These are phyloP conservation scores for Eulemur macaco DNA, from an alignment of 2,113 vertebrate species.

Conservation along the genomic window DNA sequence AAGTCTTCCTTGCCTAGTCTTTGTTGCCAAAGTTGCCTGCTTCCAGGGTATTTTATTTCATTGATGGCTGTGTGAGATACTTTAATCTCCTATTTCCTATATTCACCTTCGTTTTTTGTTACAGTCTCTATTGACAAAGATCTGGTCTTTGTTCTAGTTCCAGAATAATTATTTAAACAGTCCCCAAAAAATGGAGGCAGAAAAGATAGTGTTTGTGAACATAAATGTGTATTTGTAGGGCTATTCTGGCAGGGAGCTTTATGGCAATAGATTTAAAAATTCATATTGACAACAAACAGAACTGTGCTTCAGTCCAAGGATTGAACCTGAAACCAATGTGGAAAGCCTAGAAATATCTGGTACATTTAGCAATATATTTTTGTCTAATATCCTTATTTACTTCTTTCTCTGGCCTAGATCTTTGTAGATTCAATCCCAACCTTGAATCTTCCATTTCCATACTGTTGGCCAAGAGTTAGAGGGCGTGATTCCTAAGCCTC, in stretches of 20 bases:
- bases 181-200: background rate
- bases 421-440: background rate
- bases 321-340: background rate
- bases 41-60: background rate
- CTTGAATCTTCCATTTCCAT: background rate
- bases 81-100: background rate
- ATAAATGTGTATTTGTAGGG: background rate
- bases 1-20: background rate
- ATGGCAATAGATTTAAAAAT: background rate
- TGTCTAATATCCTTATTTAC: background rate
- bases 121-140: background rate
- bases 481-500: background rate
- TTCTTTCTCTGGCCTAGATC: background rate
- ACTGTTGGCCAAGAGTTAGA: background rate
- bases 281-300: background rate
- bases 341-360: background rate
- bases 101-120: background rate
- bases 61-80: background rate
- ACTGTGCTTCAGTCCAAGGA: background rate
- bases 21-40: background rate
- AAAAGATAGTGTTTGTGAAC: background rate
- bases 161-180: slow-evolving; percentile 17
- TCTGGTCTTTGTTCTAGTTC: background rate
- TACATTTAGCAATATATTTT: background rate
- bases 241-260: background rate